Conservation (phyloP, 2,888 invertebrate species). For the Cacoxenus indagator region DNA sequence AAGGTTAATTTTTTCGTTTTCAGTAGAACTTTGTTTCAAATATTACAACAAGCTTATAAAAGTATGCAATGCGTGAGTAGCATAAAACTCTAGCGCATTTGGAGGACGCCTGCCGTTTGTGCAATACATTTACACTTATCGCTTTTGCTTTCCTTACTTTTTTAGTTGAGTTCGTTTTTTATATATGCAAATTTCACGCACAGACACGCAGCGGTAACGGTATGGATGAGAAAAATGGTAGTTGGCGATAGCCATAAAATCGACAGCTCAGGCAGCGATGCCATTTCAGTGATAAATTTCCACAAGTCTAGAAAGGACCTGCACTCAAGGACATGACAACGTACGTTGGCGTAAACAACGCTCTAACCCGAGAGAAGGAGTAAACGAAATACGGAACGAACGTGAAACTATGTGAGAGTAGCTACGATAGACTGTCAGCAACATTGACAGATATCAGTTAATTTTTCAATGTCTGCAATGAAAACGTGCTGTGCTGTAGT, state of each 20-base stretch:
- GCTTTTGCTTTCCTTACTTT: conserved; percentile 28
- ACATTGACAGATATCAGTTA: conserved; percentile 60
- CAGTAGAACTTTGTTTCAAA: not conserved
- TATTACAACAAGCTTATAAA: not conserved
- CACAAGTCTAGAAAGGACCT: conserved; percentile 16
- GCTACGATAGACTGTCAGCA: conserved; percentile 39
- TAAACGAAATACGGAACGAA: too few relatives aligned
- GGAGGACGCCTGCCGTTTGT: conserved; percentile 28
- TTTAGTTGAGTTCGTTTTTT: not conserved
- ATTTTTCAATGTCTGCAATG: conserved; percentile 62
- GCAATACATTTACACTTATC: conserved; percentile 39
- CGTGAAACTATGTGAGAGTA: not conserved
- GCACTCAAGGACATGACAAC: conserved; percentile 1
- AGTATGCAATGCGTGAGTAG: conserved; percentile 27
- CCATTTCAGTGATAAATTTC: conserved; percentile 55
- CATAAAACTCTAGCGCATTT: not conserved
- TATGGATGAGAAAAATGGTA: conserved; percentile 9
- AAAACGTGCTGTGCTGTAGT: conserved; percentile 46
- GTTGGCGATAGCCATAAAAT: conserved; percentile 9
- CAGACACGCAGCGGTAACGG: conserved; percentile 40
- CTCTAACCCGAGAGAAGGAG: too few relatives aligned
- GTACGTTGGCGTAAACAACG: conserved; percentile 25
- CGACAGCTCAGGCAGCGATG: conserved; percentile 36
- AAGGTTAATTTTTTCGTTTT: not conserved
- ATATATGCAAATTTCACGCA: conserved; percentile 53